Evolutionary conservation across 2,113 vertebrate genomes (phyloP), one percentile per base, ranked within the genome.

Genomic region (Gymnobelideus leadbeateri): DNA sequence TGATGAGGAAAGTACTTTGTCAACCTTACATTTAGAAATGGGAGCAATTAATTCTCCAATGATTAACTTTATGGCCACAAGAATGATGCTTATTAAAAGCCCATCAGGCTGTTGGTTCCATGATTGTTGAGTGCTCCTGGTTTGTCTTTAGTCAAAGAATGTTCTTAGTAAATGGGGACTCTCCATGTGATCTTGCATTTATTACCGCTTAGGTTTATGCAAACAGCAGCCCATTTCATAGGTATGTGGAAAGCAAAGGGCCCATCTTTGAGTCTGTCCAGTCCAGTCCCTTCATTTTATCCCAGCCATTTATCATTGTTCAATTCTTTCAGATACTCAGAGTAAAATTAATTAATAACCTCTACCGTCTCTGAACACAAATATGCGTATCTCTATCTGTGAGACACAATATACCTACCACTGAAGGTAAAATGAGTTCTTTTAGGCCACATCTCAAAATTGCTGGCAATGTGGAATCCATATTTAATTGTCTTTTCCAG

Each of bases 401-500:
- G 77, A 49, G 91, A 55, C 57, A 90, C n/a, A 12, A 5, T 53
- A 93, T 96, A 94, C 51, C 51, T 93, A 92, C n/a, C 68, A 57
- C 28, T 91, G 91, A 94, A 97, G 91, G 51, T 89, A 90, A 97
- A 84, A 94, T 23, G 57, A 49, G 50, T 68, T 91, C 24, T 92
- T 26, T 1, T 51, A n/a, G 51, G 25, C 90, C n/a, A 0, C 91
- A 92, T 95, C 31, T 89, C 84, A 91, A 93, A n/a, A 46, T 19
- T 53, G 24, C 26, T 12, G 19, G 57, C 54, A 89, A 12, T 37
- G 50, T 26, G 91, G 51, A 92, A 21, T 92, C 96, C 92, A 31
- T 43, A 95, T 96, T 91, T 52, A 51, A 49, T 91, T 55, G 11
- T 94, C 31, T 96, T 91, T 96, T 94, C 84, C 53, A 90, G 89